A percentile compares a stretch with the other conserved stretches of the same genome.
Conservation (phyloP, 1,140 invertebrate genomes). For the Drosophila littoralis region DNA sequence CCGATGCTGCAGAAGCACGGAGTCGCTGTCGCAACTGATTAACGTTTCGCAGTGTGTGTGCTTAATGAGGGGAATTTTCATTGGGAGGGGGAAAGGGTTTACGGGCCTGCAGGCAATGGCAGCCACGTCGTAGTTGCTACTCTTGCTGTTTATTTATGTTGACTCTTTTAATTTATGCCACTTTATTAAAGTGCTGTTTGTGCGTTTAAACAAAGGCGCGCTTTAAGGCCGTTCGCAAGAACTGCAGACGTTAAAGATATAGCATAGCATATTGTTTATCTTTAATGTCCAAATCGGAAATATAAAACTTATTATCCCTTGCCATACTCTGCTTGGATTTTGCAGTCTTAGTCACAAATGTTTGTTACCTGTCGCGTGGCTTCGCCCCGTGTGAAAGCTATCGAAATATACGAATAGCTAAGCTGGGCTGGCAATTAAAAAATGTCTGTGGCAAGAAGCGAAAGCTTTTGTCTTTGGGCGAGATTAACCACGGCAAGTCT, state of each 20-base stretch:
- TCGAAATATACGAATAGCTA: constrained; percentile 9
- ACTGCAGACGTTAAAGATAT: neutral
- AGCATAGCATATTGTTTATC: neutral
- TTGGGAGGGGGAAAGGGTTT: neutral
- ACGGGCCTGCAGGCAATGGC: neutral
- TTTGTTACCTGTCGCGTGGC: constrained; percentile 36
- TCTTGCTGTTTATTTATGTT: constrained; percentile 56
- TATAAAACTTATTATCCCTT: too few species aligned
- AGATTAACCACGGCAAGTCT: constrained; percentile 40
- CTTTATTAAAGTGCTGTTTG: constrained; percentile 62
- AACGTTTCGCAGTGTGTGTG: constrained; percentile 38
- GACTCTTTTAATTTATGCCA: constrained; percentile 70
- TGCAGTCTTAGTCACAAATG: neutral
- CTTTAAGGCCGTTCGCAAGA: constrained; percentile 8
- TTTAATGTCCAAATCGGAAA: too few species aligned
- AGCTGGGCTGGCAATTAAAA: constrained; percentile 51
- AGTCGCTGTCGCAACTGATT: constrained; percentile 42
- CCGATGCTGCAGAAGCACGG: neutral
- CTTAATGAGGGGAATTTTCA: constrained; percentile 38
- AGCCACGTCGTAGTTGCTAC: constrained; percentile 27
- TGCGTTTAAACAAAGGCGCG: constrained; percentile 52
- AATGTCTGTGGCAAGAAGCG: constrained; percentile 48
- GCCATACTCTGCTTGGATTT: too few species aligned
- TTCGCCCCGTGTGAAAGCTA: constrained; percentile 39
- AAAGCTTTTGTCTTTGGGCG: constrained; percentile 64